phyloP scores from a whole-genome alignment of 1,140 invertebrate species.

The Dendroctonus ponderosae region DNA sequence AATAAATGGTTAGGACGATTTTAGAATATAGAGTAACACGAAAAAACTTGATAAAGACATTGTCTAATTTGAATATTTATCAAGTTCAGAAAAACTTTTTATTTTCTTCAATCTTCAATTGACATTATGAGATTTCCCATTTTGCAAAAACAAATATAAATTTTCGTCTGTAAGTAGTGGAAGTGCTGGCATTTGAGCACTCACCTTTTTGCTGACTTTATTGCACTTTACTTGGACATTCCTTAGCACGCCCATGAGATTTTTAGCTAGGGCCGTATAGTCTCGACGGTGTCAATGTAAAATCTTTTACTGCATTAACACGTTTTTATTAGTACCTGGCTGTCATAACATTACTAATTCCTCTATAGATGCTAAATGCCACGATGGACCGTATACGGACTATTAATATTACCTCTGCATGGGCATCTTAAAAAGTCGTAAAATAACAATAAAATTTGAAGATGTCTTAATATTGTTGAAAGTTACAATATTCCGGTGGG shows the following conservation, averaged over 20 bases:
- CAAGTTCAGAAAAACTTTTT: no score
- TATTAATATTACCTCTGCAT: slow-evolving; percentile 18
- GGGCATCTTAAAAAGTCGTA: slow-evolving; percentile 14
- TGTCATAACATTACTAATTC: slow-evolving; percentile 35
- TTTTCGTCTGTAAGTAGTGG: no score
- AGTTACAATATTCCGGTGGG: no score
- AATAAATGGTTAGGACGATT: no score
- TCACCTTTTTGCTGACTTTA: no score
- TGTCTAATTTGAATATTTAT: no score
- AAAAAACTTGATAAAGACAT: no score
- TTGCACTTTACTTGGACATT: not conserved
- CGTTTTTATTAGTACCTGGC: slow-evolving; percentile 36
- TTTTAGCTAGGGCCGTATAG: slow-evolving; percentile 19
- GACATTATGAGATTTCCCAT: no score
- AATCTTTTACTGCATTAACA: slow-evolving; percentile 38
- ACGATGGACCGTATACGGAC: slow-evolving; percentile 10
- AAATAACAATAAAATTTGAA: slow-evolving; percentile 18
- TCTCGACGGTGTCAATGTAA: slow-evolving; percentile 30
- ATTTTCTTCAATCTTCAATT: no score
- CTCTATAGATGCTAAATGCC: slow-evolving; percentile 31
- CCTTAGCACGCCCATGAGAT: slow-evolving; percentile 11
- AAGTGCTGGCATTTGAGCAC: no score
- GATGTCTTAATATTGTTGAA: slow-evolving; percentile 8
- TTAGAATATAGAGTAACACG: no score
- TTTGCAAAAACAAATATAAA: no score